Percentiles rank a stretch among this genome's conserved stretches.
phyloP scores from a whole-genome alignment of 2,797 vertebrate species.

The Galagoides demidoff region DNA sequence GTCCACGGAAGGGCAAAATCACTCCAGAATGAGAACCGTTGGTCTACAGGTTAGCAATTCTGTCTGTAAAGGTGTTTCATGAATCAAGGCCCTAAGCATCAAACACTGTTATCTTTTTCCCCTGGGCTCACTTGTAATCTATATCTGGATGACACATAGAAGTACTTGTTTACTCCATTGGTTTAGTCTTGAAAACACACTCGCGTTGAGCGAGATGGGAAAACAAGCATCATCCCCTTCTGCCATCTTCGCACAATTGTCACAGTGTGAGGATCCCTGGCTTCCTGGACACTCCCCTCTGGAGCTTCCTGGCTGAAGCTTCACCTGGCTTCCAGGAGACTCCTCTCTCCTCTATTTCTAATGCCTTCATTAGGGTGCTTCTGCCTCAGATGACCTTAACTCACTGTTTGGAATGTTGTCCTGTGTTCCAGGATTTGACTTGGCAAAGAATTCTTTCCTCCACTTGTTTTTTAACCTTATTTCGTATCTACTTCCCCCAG shows the following conservation, averaged over 20 bases:
- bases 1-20: background rate
- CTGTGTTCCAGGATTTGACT: slow-evolving; percentile 43
- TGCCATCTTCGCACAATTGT: background rate
- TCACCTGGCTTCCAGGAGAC: background rate
- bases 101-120: background rate
- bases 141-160: background rate
- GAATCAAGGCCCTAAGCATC: background rate
- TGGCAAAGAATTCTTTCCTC: slow-evolving; percentile 52
- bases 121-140: background rate
- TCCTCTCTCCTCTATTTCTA: background rate
- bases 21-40: background rate
- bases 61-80: background rate
- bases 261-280: no score
- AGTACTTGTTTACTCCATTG: background rate
- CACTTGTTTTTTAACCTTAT: slow-evolving; percentile 42
- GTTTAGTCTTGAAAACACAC: background rate
- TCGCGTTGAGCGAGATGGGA: background rate
- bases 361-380: background rate
- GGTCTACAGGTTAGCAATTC: background rate
- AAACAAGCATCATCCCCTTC: background rate
- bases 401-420: background rate
- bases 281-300: background rate
- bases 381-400: background rate
- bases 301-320: background rate
- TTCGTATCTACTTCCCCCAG: slow-evolving; percentile 64